These are phyloP conservation scores for Pandemis corylana DNA, from an alignment of 2,888 invertebrate genomes.

Conservation along the genomic window DNA sequence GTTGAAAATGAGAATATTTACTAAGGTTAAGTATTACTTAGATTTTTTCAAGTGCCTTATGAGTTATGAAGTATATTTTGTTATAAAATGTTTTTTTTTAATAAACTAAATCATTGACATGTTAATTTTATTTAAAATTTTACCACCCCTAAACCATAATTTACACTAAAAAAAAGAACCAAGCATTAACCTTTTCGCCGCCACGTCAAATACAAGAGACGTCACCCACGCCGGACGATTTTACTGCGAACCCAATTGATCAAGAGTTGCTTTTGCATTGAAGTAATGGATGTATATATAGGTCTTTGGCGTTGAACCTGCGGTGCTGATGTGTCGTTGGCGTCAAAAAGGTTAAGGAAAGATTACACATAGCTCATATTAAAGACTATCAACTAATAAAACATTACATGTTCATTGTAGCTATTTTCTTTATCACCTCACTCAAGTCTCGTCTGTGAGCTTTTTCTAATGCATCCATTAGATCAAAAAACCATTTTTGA, in stretches of 20 bases:
- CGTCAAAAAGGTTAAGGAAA: no score
- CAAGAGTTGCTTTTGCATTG: no score
- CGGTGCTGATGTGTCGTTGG: no score
- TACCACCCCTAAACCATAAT: not conserved
- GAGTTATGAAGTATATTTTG: slow-evolving; percentile 22
- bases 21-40: slow-evolving; percentile 38
- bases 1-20: slow-evolving; percentile 20
- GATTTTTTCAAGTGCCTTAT: slow-evolving; percentile 11
- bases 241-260: no score
- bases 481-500: slow-evolving; percentile 69
- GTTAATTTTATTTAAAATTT: not conserved
- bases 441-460: slow-evolving; percentile 68
- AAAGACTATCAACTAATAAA: not conserved
- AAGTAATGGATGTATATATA: no score
- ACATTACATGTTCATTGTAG: slow-evolving; percentile 66
- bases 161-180: not conserved
- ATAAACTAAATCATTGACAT: slow-evolving; percentile 17
- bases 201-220: no score
- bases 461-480: slow-evolving; percentile 73
- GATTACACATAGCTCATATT: not conserved
- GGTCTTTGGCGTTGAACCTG: no score
- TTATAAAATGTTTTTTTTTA: not conserved
- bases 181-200: no score
- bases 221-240: no score
- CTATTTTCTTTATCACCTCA: slow-evolving; percentile 65